Percentiles rank a stretch among this genome's conserved stretches.
phyloP scores from a whole-genome alignment of 1,140 invertebrate genomes.

The Augochlora pura region DNA sequence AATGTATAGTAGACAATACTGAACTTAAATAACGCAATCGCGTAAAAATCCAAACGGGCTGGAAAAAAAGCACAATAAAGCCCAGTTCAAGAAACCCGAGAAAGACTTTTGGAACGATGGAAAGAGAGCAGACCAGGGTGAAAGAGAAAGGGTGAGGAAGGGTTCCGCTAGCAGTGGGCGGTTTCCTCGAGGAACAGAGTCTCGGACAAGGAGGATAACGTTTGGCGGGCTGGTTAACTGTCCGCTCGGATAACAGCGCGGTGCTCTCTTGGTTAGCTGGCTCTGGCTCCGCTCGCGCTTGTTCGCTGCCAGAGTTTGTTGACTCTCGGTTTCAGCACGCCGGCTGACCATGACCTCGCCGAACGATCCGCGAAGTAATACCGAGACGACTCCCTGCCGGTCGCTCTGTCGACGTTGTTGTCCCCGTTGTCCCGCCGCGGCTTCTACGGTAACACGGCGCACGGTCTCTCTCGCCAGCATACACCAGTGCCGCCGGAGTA shows the following conservation, averaged over 20 bases:
- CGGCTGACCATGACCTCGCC: slow-evolving; percentile 79
- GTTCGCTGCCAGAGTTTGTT: slow-evolving; percentile 75
- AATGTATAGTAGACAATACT: too few species aligned
- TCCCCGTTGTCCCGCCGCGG: slow-evolving; percentile 18
- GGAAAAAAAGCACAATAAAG: too few species aligned
- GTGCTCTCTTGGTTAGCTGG: slow-evolving; percentile 31
- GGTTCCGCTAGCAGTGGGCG: slow-evolving; percentile 42
- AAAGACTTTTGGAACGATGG: neutral
- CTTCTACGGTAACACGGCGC: slow-evolving; percentile 18
- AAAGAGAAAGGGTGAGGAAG: neutral
- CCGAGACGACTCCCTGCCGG: slow-evolving; percentile 61
- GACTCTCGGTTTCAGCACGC: slow-evolving; percentile 79
- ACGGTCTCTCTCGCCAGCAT: neutral
- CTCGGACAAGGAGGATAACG: slow-evolving; percentile 49
- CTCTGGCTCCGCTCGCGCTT: slow-evolving; percentile 20
- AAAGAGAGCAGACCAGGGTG: too few species aligned
- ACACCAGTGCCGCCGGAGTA: too few species aligned
- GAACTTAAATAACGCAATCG: too few species aligned
- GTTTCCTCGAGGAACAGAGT: too few species aligned
- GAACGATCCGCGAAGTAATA: slow-evolving; percentile 76
- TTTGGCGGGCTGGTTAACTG: slow-evolving; percentile 67
- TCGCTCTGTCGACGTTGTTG: slow-evolving; percentile 28
- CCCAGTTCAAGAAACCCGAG: neutral
- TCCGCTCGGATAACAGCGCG: slow-evolving; percentile 44
- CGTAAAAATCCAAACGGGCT: too few species aligned